These are phyloP conservation scores for Doris montereyensis DNA, from an alignment of 2,888 invertebrate genomes.

Conservation along the genomic window DNA sequence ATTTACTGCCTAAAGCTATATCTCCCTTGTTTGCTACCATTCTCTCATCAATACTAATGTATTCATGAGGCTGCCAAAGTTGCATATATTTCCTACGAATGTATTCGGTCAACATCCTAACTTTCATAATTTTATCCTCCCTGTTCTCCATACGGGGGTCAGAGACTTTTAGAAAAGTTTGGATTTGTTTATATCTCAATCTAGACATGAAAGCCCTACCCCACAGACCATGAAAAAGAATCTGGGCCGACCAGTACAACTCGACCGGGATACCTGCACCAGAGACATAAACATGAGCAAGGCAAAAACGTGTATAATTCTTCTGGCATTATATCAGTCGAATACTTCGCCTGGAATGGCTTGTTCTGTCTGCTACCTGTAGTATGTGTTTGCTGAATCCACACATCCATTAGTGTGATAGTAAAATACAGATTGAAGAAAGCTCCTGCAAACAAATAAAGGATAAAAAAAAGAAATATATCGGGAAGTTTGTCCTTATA, in stretches of 20 bases:
- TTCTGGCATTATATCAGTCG: neutral
- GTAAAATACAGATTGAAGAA: constrained; percentile 3
- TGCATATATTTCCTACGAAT: neutral
- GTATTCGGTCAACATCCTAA: neutral
- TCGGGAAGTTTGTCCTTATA: too few relatives aligned
- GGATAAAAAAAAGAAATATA: neutral
- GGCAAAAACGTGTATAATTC: neutral
- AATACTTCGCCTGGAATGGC: neutral
- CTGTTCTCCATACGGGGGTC: neutral
- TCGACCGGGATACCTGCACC: too few relatives aligned
- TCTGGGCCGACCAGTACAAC: neutral
- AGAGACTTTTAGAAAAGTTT: neutral
- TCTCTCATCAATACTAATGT: constrained; percentile 4
- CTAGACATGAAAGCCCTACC: constrained; percentile 4
- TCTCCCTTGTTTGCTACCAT: constrained; percentile 14
- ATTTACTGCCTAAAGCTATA: constrained; percentile 18
- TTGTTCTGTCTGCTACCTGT: neutral
- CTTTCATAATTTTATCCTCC: too few relatives aligned
- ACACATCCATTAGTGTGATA: neutral
- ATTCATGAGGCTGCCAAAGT: neutral
- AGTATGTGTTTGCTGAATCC: neutral
- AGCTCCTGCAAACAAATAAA: neutral
- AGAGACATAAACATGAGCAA: too few relatives aligned
- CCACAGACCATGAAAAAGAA: constrained; percentile 11
- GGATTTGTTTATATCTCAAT: constrained; percentile 2